Conservation (phyloP, 2,888 invertebrate species). For the Dromius quadrimaculatus region DNA sequence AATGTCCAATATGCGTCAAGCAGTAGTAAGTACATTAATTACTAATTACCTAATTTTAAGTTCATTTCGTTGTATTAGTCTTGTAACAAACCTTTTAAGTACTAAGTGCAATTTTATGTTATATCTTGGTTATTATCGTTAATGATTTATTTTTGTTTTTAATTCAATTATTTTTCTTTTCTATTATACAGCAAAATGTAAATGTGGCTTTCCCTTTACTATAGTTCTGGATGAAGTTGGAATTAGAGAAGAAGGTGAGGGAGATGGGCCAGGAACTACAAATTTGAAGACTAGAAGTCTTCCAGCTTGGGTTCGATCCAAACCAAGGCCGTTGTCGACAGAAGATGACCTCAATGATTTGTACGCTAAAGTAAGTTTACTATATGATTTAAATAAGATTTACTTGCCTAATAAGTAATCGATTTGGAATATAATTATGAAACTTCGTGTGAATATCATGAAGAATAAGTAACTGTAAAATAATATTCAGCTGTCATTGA, state of each 20-base stretch:
- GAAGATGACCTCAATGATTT: constrained; percentile 78
- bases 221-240: constrained; percentile 75
- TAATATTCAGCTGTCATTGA: too few species aligned
- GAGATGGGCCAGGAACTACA: constrained; percentile 67
- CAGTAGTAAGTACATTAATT: constrained; percentile 69
- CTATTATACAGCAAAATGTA: not conserved
- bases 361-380: constrained; percentile 73
- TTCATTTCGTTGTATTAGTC: not conserved
- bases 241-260: constrained; percentile 64
- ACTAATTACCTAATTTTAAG: not conserved
- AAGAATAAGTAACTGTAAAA: too few species aligned
- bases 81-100: not conserved
- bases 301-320: constrained; percentile 79
- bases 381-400: constrained; percentile 27
- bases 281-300: constrained; percentile 75
- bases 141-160: constrained; percentile 13
- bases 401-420: too few species aligned
- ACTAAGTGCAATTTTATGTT: constrained; percentile 37
- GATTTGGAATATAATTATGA: too few species aligned
- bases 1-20: constrained; percentile 74
- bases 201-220: constrained; percentile 50
- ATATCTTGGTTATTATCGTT: not conserved
- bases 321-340: constrained; percentile 76
- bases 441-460: too few species aligned
- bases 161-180: not conserved